Percentiles rank a stretch among this genome's conserved stretches.
Conservation (phyloP, 2,888 invertebrate genomes). For the Microchrysa polita region DNA sequence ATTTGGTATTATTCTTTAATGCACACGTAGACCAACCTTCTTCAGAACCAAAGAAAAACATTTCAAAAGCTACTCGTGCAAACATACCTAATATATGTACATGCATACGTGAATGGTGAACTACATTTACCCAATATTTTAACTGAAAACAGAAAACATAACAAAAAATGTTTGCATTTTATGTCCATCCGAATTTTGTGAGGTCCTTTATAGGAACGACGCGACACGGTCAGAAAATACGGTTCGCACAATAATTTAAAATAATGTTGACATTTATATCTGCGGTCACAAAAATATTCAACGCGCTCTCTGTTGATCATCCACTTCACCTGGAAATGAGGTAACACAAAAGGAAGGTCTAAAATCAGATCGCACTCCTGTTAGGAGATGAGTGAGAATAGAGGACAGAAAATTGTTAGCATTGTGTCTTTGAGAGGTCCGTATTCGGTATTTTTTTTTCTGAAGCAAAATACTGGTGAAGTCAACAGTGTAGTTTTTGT, state of each 20-base stretch:
- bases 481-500: no score
- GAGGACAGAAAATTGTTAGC: neutral
- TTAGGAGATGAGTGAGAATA: neutral
- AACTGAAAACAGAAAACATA: slow-evolving; percentile 33
- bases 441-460: no score
- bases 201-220: slow-evolving; percentile 27
- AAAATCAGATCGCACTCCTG: neutral
- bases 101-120: neutral
- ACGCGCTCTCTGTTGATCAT: slow-evolving; percentile 40
- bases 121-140: slow-evolving; percentile 18
- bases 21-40: neutral
- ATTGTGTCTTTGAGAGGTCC: no score
- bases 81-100: no score
- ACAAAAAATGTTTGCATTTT: slow-evolving; percentile 2
- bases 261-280: slow-evolving; percentile 47
- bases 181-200: slow-evolving; percentile 27
- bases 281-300: slow-evolving; percentile 31
- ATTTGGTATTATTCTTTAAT: no score
- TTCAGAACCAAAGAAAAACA: slow-evolving; percentile 34
- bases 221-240: neutral
- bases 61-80: slow-evolving; percentile 31
- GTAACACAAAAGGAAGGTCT: slow-evolving; percentile 11
- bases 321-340: slow-evolving; percentile 32
- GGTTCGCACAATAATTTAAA: slow-evolving; percentile 45
- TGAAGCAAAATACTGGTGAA: no score